Evolutionary conservation across 2,888 invertebrate genomes (phyloP).

Genomic region (Thysanoteuthis rhombus): DNA sequence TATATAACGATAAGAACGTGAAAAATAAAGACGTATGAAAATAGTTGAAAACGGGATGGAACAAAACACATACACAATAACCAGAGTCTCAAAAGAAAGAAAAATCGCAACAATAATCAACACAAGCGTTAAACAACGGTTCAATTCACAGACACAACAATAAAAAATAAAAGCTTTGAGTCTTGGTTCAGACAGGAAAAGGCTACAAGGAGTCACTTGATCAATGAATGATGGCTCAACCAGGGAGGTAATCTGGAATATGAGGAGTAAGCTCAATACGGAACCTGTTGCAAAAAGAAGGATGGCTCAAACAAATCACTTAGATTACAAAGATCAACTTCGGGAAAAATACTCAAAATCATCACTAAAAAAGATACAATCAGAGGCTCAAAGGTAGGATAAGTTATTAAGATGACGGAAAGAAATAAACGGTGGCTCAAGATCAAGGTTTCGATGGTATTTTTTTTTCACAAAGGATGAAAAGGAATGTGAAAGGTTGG

Average conservation of each 20-base stretch:
- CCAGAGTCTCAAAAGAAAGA: not conserved
- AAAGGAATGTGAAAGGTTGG: not conserved
- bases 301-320: not conserved
- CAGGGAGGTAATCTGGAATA: not conserved
- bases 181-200: no score
- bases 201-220: no score
- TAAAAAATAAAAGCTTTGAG: no score
- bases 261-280: not conserved
- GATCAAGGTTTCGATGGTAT: not conserved
- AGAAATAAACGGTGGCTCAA: not conserved
- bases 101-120: not conserved
- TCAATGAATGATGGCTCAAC: not conserved
- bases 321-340: no score
- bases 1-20: not conserved
- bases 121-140: not conserved
- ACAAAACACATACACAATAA: not conserved
- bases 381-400: not conserved
- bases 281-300: not conserved
- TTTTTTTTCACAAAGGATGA: not conserved
- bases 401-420: not conserved
- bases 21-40: not conserved
- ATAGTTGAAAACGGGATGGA: not conserved
- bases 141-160: not conserved
- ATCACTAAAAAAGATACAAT: not conserved
- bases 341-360: no score